Evolutionary conservation across 2,888 invertebrate species (phyloP).

Genomic region (Alcis repandata): DNA sequence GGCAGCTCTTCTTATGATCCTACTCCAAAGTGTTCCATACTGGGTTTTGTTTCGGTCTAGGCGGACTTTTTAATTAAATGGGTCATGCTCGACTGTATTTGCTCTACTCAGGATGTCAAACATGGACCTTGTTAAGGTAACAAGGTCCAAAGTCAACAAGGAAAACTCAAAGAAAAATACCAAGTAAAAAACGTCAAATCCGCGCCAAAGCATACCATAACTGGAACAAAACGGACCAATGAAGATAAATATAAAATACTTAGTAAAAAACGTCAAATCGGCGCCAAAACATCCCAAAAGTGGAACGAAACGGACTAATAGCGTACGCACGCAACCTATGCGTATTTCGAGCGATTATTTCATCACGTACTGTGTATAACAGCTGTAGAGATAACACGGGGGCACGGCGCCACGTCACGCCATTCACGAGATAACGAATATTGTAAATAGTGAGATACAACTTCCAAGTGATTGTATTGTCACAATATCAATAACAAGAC

Average conservation of each 20-base stretch:
- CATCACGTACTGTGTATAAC: slow-evolving; percentile 31
- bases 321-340: background rate
- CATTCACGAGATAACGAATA: slow-evolving; percentile 36
- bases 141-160: background rate
- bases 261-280: background rate
- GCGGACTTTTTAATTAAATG: no score
- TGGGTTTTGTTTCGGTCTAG: no score
- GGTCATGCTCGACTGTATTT: no score
- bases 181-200: background rate
- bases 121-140: no score
- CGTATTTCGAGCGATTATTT: slow-evolving; percentile 28
- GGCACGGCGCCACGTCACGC: slow-evolving; percentile 46
- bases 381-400: slow-evolving; percentile 35
- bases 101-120: no score
- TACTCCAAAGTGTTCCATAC: no score
- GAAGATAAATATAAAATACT: background rate
- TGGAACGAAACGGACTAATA: background rate
- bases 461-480: no score
- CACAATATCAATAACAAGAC: no score
- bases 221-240: background rate
- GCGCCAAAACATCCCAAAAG: background rate
- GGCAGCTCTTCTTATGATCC: no score
- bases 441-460: slow-evolving; percentile 34
- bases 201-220: background rate
- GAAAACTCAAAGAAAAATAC: background rate